Evolutionary conservation across 2,888 invertebrate genomes (phyloP), one percentile per base, ranked within the genome.

Genomic region (Stegophylla sp.): DNA sequence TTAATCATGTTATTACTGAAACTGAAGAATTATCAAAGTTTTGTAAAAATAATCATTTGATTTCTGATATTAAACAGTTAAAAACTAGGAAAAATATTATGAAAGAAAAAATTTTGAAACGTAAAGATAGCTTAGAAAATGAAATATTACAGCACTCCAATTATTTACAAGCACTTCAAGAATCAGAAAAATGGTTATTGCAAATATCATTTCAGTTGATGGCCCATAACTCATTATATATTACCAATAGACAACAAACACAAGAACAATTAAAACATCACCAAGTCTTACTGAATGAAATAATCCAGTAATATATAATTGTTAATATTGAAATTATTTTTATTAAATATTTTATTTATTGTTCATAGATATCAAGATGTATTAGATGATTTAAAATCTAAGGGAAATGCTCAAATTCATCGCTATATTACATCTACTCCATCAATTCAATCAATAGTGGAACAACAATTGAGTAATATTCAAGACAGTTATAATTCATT

Each of bases 141-240:
- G 95, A 96, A 86, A 92, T 97, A 77, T 90, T 92, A 83, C 92
- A 94, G 79, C 96, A 95, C 86, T 94, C 93, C 85, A 90, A 91
- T 17, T 98, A 97, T 85, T 94, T 96, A 84, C 93, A 93, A 85
- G 92, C 93, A 15, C 88, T 97, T 34, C 97, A 97, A 88, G 96
- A 97, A 84, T 94, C 94, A 0, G 97, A 97, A 86, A 97, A 97
- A 86, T 98, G 97, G 97, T 88, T 97, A 67, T 87, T 97, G 34
- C 96, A 97, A 87, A 94, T 95, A 74, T 96, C 96, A 1, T 96
- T 97, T 91, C 94, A 95, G 85, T 89, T 97, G 0, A 97, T 97
- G 96, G 94, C 96, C 0, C 96, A 97, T 86, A 97, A 97, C 86
- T 95, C 96, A 0, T 88, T 97, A 26, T 96, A 96, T 86, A 96